phyloP scores from a whole-genome alignment of 2,888 invertebrate genomes.

The Agonopterix subpropinquella region DNA sequence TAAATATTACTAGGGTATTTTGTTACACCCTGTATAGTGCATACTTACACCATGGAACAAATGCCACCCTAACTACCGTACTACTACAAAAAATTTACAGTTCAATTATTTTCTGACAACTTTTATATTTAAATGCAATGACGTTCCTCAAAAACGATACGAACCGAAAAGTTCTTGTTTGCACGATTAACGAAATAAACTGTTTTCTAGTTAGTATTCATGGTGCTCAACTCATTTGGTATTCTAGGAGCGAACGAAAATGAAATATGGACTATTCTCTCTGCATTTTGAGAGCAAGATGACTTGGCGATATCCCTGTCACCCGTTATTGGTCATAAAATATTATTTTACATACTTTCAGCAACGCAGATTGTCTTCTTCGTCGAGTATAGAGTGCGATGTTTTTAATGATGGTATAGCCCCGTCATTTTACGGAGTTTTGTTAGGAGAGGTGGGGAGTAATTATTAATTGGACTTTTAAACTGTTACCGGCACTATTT shows the following conservation, averaged over 20 bases:
- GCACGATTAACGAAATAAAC: constrained; percentile 72
- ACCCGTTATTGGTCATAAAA: constrained; percentile 29
- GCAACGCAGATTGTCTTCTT: neutral
- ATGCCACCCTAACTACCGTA: too few species aligned
- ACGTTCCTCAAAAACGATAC: constrained; percentile 34
- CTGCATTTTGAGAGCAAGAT: constrained; percentile 63
- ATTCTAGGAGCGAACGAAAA: constrained; percentile 62
- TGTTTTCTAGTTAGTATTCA: constrained; percentile 71
- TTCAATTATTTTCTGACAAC: constrained; percentile 8
- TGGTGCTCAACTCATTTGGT: constrained; percentile 61
- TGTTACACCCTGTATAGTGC: too few species aligned
- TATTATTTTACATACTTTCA: constrained; percentile 5
- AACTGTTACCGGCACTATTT: too few species aligned
- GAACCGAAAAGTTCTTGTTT: constrained; percentile 65
- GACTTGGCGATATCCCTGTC: constrained; percentile 44
- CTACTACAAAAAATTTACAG: too few species aligned
- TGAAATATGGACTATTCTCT: constrained; percentile 71
- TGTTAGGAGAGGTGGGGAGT: too few species aligned
- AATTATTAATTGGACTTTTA: too few species aligned
- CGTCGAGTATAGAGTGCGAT: too few species aligned
- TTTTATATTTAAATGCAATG: constrained; percentile 9
- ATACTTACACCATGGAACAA: too few species aligned
- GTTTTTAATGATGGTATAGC: too few species aligned
- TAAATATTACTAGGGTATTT: too few species aligned
- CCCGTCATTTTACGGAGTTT: too few species aligned